A percentile compares a stretch with the other conserved stretches of the same genome.
phyloP scores from a whole-genome alignment of 2,113 vertebrate genomes.

The Carassius auratus region DNA sequence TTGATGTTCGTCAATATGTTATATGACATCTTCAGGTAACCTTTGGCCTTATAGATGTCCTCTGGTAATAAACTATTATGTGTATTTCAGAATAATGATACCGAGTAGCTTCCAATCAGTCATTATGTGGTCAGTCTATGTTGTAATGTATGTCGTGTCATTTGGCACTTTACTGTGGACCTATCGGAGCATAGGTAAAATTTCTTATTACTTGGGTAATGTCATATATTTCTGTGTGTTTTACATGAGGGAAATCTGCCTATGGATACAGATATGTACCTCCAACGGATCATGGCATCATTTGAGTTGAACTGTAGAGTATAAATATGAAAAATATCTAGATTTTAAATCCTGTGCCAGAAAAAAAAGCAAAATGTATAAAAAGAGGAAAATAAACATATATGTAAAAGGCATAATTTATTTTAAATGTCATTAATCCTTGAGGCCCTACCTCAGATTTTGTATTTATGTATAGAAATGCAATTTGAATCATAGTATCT shows the following conservation, averaged over 20 bases:
- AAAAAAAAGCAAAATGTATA: slow-evolving; percentile 70
- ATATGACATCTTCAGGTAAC: slow-evolving; percentile 92
- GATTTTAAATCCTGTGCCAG: slow-evolving; percentile 81
- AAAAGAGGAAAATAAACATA: slow-evolving; percentile 78
- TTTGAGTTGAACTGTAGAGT: slow-evolving; percentile 78
- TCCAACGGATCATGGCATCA: slow-evolving; percentile 81
- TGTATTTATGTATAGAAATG: slow-evolving; percentile 99
- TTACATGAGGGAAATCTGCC: slow-evolving; percentile 88
- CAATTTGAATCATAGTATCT: slow-evolving; percentile 97
- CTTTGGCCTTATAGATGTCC: slow-evolving; percentile 94
- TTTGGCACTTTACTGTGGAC: slow-evolving; percentile 93
- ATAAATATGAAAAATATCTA: slow-evolving; percentile 69
- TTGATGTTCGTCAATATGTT: slow-evolving; percentile 81
- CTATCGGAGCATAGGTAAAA: slow-evolving; percentile 90
- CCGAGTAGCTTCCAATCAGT: slow-evolving; percentile 78
- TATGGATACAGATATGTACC: slow-evolving; percentile 96
- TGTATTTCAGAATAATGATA: slow-evolving; percentile 73
- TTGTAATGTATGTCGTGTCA: slow-evolving; percentile 82
- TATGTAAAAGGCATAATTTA: slow-evolving; percentile 86
- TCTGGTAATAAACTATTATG: slow-evolving; percentile 81
- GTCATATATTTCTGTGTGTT: slow-evolving; percentile 89
- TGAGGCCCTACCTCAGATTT: slow-evolving; percentile 99
- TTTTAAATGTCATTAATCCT: slow-evolving; percentile 89
- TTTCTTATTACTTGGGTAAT: slow-evolving; percentile 96
- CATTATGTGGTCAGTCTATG: slow-evolving; percentile 78